A percentile compares a stretch with the other conserved stretches of the same genome.
phyloP scores from a whole-genome alignment of 1,140 invertebrate species.

The Philopotamus ludificatus region DNA sequence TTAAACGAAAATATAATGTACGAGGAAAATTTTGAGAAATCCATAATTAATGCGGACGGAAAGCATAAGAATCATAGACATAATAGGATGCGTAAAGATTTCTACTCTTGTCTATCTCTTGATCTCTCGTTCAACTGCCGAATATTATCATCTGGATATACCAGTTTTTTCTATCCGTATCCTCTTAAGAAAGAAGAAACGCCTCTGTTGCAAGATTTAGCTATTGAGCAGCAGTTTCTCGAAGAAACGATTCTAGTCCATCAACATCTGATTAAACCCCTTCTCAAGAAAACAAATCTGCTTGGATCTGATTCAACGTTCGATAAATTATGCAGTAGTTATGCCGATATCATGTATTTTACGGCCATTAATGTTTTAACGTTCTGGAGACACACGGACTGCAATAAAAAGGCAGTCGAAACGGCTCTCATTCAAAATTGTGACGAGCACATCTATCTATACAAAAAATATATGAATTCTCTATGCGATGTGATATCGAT shows the following conservation, averaged over 20 bases:
- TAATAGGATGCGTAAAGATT: slow-evolving; percentile 34
- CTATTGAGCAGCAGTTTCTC: slow-evolving; percentile 67
- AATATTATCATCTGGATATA: slow-evolving; percentile 47
- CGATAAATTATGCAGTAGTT: slow-evolving; percentile 65
- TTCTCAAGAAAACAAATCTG: slow-evolving; percentile 60
- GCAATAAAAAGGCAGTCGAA: slow-evolving; percentile 63
- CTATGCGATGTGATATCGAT: slow-evolving; percentile 75
- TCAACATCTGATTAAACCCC: slow-evolving; percentile 62
- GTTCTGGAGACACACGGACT: slow-evolving; percentile 65
- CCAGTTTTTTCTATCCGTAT: slow-evolving; percentile 51
- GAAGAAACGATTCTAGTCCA: slow-evolving; percentile 67
- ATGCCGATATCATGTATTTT: slow-evolving; percentile 69
- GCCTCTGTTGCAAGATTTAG: slow-evolving; percentile 58
- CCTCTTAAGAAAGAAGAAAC: slow-evolving; percentile 49
- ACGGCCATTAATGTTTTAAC: slow-evolving; percentile 66
- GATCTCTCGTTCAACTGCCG: slow-evolving; percentile 36
- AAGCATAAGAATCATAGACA: slow-evolving; percentile 7
- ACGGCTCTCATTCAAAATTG: slow-evolving; percentile 68
- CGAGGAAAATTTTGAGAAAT: slow-evolving; percentile 10
- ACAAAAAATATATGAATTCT: slow-evolving; percentile 69
- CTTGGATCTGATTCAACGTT: slow-evolving; percentile 60
- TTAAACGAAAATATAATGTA: slow-evolving; percentile 45
- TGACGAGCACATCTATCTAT: slow-evolving; percentile 71
- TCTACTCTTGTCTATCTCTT: slow-evolving; percentile 33
- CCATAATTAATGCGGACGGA: background rate